phyloP scores from a whole-genome alignment of 2,888 invertebrate species.

The Podotricha telesiphe region DNA sequence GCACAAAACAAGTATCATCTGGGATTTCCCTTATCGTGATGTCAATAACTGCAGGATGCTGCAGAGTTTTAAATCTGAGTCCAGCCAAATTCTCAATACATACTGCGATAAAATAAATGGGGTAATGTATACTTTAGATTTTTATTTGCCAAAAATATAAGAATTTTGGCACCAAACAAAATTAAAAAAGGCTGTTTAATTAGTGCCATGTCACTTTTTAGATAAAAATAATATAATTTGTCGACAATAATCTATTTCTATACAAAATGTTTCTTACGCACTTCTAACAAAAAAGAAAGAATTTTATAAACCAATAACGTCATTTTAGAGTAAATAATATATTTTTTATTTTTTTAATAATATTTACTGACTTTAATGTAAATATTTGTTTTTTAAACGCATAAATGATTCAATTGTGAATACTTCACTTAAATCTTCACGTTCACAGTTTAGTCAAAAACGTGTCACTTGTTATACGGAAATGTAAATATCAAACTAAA shows the following conservation, averaged over 20 bases:
- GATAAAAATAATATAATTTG: too few relatives aligned
- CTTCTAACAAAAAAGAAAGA: too few relatives aligned
- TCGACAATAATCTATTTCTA: too few relatives aligned
- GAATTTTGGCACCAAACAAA: not conserved
- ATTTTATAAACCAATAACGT: too few relatives aligned
- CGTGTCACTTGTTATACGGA: constrained; percentile 3
- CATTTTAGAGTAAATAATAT: too few relatives aligned
- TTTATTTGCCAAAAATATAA: not conserved
- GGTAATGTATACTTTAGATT: not conserved
- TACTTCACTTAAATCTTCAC: constrained; percentile 13
- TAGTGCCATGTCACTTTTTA: too few relatives aligned
- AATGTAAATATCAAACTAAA: constrained; percentile 7
- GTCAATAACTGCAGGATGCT: not conserved
- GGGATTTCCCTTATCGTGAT: constrained; percentile 3
- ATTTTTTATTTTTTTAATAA: too few relatives aligned
- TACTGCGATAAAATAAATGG: constrained; percentile 7
- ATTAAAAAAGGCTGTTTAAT: not conserved
- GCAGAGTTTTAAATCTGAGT: constrained; percentile 2
- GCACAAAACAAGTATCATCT: not conserved
- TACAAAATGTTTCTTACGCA: too few relatives aligned
- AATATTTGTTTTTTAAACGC: too few relatives aligned
- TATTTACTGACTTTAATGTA: too few relatives aligned
- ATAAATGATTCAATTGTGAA: not conserved
- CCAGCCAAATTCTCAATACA: constrained; percentile 14
- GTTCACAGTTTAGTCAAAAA: constrained; percentile 10